phyloP scores from a whole-genome alignment of 2,888 invertebrate species.

The Nasonia oneida region DNA sequence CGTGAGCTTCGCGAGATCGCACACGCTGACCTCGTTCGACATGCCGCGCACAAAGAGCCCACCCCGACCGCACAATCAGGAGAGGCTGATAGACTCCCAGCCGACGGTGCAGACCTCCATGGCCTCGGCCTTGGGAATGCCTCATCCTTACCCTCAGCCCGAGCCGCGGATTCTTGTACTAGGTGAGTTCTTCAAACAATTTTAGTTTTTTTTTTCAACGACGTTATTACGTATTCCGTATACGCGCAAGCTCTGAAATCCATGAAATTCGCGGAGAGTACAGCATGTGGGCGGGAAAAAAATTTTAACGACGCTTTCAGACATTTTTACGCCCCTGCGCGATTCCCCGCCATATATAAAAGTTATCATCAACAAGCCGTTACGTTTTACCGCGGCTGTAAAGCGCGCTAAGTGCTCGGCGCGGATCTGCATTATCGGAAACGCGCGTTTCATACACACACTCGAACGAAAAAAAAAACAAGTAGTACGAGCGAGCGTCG shows the following conservation, averaged over 20 bases:
- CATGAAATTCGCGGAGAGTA: not conserved
- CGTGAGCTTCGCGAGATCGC: slow-evolving; percentile 93
- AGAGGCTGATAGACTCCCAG: slow-evolving; percentile 78
- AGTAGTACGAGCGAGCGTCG: not conserved
- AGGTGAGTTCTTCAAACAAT: slow-evolving; percentile 70
- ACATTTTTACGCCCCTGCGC: not conserved
- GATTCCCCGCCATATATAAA: not conserved
- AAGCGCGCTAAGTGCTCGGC: not conserved
- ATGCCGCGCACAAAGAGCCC: slow-evolving; percentile 79
- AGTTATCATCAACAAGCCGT: not conserved
- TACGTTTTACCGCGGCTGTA: not conserved
- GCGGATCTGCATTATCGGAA: not conserved
- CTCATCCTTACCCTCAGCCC: slow-evolving; percentile 71
- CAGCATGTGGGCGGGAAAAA: not conserved
- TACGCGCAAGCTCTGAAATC: not conserved
- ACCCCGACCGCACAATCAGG: slow-evolving; percentile 79
- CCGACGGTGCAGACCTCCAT: slow-evolving; percentile 74
- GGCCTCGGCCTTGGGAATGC: slow-evolving; percentile 65
- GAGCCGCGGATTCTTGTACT: slow-evolving; percentile 78
- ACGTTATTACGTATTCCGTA: too few relatives aligned
- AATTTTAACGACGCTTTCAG: not conserved
- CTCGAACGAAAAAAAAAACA: not conserved
- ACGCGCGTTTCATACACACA: not conserved
- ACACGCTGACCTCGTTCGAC: slow-evolving; percentile 92
- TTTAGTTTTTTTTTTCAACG: too few relatives aligned